Evolutionary conservation across 2,888 invertebrate genomes (phyloP).

Genomic region (Apeira syringaria): DNA sequence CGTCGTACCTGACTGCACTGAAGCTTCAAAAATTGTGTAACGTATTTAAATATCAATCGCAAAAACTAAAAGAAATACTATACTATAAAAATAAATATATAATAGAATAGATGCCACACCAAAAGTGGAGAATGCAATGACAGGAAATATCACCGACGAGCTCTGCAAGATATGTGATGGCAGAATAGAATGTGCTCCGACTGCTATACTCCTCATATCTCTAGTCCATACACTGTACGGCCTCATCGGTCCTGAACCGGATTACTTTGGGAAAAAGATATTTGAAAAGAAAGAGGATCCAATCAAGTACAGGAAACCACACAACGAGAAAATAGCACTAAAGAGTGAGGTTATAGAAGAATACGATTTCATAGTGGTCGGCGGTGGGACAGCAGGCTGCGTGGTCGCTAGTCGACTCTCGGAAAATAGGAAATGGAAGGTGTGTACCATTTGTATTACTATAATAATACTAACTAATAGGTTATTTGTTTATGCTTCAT

Average conservation of each 20-base stretch:
- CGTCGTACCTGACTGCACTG: no score
- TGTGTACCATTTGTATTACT: no score
- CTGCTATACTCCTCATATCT: conserved; percentile 70
- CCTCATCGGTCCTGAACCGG: conserved; percentile 61
- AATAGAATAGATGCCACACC: conserved; percentile 8
- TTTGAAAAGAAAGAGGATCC: conserved; percentile 13
- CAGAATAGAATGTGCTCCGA: conserved; percentile 72
- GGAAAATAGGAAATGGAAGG: conserved; percentile 74
- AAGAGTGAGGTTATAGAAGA: conserved; percentile 24
- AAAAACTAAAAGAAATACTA: no score
- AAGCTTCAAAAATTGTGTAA: no score
- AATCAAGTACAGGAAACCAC: conserved; percentile 27
- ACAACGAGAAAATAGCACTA: background rate
- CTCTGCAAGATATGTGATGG: conserved; percentile 75
- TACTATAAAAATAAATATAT: no score
- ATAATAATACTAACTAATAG: no score
- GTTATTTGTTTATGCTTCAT: no score
- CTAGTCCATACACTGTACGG: conserved; percentile 72
- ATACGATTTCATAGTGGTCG: conserved; percentile 70
- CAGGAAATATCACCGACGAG: conserved; percentile 65
- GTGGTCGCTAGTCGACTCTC: conserved; percentile 71
- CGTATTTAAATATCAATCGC: no score
- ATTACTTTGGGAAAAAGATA: conserved; percentile 58
- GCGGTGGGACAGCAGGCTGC: conserved; percentile 74
- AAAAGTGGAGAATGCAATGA: conserved; percentile 67